A percentile compares a stretch with the other conserved stretches of the same genome.
Conservation (phyloP, 2,888 invertebrate species). For the Diogma glabrata region DNA sequence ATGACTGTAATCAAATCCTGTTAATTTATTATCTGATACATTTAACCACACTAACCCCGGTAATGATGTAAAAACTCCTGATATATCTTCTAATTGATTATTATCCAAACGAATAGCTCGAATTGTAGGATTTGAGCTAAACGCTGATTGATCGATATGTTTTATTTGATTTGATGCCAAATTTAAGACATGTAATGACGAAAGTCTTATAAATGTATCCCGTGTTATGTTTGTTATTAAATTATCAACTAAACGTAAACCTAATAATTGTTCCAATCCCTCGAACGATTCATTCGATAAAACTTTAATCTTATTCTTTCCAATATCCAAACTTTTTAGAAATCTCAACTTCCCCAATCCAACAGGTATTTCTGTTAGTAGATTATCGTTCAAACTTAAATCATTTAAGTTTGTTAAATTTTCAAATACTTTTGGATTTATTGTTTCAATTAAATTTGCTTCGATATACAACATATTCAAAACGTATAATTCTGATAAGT, state of each 20-base stretch:
- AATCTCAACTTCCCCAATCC: conserved; percentile 57
- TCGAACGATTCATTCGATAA: conserved; percentile 61
- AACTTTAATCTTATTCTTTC: conserved; percentile 64
- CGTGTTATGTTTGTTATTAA: conserved; percentile 62
- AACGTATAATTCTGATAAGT: conserved; percentile 61
- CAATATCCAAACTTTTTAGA: conserved; percentile 66
- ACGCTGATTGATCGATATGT: conserved; percentile 65
- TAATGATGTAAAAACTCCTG: conserved; percentile 62
- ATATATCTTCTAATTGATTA: conserved; percentile 65
- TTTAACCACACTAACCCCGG: conserved; percentile 68
- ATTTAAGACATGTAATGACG: conserved; percentile 65
- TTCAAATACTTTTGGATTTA: conserved; percentile 59
- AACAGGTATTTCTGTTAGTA: conserved; percentile 54
- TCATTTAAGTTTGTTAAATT: conserved; percentile 70
- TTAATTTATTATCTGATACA: conserved; percentile 65
- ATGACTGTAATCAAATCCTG: conserved; percentile 71
- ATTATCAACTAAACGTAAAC: conserved; percentile 68
- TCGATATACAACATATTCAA: conserved; percentile 63
- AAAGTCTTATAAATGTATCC: conserved; percentile 59
- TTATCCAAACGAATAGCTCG: conserved; percentile 66
- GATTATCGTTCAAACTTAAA: conserved; percentile 62
- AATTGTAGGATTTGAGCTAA: conserved; percentile 59
- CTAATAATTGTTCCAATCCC: conserved; percentile 61
- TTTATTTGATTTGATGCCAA: conserved; percentile 68
- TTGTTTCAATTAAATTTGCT: conserved; percentile 55